Percentiles rank a stretch among this genome's conserved stretches.
phyloP scores from a whole-genome alignment of 2,113 vertebrate genomes.

The Platysteira castanea region DNA sequence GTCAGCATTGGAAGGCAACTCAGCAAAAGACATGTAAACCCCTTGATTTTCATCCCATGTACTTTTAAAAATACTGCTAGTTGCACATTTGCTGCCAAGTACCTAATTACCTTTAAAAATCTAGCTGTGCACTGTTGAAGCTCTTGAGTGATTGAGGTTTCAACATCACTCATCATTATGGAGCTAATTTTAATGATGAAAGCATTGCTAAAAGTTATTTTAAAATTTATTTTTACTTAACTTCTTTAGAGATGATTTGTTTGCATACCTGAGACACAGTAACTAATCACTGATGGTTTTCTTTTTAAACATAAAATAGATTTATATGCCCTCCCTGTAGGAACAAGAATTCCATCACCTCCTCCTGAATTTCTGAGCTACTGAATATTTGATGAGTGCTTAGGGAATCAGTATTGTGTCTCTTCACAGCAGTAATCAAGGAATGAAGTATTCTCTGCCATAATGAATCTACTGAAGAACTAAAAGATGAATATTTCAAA shows the following conservation, averaged over 20 bases:
- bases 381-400: conserved; percentile 50
- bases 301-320: conserved; percentile 62
- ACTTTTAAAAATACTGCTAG: background rate
- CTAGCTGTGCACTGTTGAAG: background rate
- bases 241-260: conserved; percentile 57
- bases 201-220: conserved; percentile 58
- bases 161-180: conserved; percentile 41
- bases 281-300: conserved; percentile 59
- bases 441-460: conserved; percentile 42
- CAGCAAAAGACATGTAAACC: background rate
- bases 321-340: conserved; percentile 48
- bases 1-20: background rate
- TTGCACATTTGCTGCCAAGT: background rate
- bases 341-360: conserved; percentile 55
- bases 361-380: conserved; percentile 62
- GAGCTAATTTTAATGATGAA: conserved; percentile 59
- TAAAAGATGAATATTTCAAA: conserved; percentile 12
- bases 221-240: conserved; percentile 59
- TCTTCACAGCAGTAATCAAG: conserved; percentile 49
- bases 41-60: background rate
- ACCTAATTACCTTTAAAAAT: conserved; percentile 42
- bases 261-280: conserved; percentile 35
- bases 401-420: conserved; percentile 47
- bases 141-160: conserved; percentile 16
- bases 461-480: conserved; percentile 15